Evolutionary conservation across 2,888 invertebrate species (phyloP), one percentile per base, ranked within the genome.

Genomic region (Tinea semifulvella): DNA sequence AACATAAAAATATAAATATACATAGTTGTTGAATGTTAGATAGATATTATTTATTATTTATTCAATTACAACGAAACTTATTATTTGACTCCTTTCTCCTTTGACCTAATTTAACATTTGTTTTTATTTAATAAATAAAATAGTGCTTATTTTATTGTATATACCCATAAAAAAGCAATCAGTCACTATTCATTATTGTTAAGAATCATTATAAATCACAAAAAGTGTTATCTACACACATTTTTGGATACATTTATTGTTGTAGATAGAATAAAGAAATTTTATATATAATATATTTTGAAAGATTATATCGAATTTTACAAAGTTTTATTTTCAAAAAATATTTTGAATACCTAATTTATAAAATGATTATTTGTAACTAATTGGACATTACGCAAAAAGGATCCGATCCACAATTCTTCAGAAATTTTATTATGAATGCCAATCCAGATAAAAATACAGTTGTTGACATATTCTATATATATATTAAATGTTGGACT

Each of bases 31-130:
- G 22, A 40, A 40, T 40, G 20, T 40, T 40, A 18, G n/a, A 22
- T 40, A 40, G 19, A 19, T 38, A 38, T 38, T 40, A 40, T 40
- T 40, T 40, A 38, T 38, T 40, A 40, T 40, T 40, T 40, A 38
- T 38, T 31, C 13, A 36, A 22, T 40, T 40, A 40, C 40, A 40
- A 40, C 40, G 40, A 40, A 40, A n/a, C 22, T n/a, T 8, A 40
- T 22, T 40, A 40, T 22, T 10, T 11, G 22, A 6, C n/a, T 11
- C 40, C 40, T 11, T 38, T n/a, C 10, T 36, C 36, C 40, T 4
- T 5, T 31, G 31, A 31, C 22, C 22, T 3, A 3, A 40, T 31
- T 31, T 11, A 31, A 13, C 31, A n/a, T n/a, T n/a, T n/a, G n/a
- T n/a, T n/a, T n/a, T n/a, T n/a, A n/a, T n/a, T 13, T 4, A 22